A percentile compares a stretch with the other conserved stretches of the same genome.
Conservation (phyloP, 1,140 invertebrate genomes). For the Conus ventricosus region DNA sequence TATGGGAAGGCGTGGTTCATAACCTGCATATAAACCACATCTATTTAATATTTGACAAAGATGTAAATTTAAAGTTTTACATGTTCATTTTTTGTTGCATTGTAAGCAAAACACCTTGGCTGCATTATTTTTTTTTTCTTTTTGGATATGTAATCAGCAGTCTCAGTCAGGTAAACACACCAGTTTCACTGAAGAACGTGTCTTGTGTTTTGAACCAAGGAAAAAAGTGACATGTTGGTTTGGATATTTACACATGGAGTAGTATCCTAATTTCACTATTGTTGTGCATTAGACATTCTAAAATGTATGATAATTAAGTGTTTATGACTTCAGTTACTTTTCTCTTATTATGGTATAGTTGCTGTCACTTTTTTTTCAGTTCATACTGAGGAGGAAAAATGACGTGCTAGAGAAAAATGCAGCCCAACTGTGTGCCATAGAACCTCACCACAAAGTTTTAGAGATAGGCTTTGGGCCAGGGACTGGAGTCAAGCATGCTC, state of each 20-base stretch:
- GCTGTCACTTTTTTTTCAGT: slow-evolving; percentile 28
- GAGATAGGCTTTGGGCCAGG: slow-evolving; percentile 64
- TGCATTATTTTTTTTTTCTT: too few relatives aligned
- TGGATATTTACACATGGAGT: too few relatives aligned
- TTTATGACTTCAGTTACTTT: too few relatives aligned
- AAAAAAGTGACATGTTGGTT: too few relatives aligned
- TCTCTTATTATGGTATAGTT: neutral
- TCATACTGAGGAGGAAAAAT: slow-evolving; percentile 41
- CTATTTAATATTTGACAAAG: neutral
- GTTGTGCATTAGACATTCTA: too few relatives aligned
- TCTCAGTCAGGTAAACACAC: too few relatives aligned
- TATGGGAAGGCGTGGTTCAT: too few relatives aligned
- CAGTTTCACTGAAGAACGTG: too few relatives aligned
- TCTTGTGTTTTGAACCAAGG: too few relatives aligned
- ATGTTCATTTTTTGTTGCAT: neutral
- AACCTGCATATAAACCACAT: neutral
- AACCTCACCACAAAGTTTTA: slow-evolving; percentile 56
- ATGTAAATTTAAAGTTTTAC: slow-evolving; percentile 2
- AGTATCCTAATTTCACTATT: too few relatives aligned
- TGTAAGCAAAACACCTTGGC: neutral
- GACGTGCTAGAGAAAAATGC: slow-evolving; percentile 49
- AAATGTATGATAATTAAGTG: too few relatives aligned
- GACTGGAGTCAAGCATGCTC: slow-evolving; percentile 53
- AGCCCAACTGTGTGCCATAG: slow-evolving; percentile 47
- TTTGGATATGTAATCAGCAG: too few relatives aligned